phyloP scores from a whole-genome alignment of 1,140 invertebrate genomes.

The Parapsyche elsis region DNA sequence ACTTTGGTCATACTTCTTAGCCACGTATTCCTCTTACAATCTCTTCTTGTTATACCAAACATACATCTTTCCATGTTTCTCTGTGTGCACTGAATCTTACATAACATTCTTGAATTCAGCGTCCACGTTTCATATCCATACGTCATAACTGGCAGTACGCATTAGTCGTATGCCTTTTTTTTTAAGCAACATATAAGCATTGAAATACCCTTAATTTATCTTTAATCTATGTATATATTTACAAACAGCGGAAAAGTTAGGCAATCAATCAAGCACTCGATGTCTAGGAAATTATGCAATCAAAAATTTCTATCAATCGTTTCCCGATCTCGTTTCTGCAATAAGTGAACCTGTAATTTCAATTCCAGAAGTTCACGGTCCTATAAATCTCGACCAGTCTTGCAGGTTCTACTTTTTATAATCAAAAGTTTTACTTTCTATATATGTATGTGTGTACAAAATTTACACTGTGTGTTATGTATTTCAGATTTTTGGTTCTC shows the following conservation, averaged over 20 bases:
- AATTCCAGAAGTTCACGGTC: conserved; percentile 84
- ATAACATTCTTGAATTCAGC: too few relatives aligned
- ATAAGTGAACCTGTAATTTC: conserved; percentile 83
- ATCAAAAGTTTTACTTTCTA: too few relatives aligned
- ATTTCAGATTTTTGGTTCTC: conserved; percentile 79
- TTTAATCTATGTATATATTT: not conserved
- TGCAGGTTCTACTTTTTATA: conserved; percentile 68
- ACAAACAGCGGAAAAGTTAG: conserved; percentile 63
- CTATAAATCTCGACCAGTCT: conserved; percentile 81
- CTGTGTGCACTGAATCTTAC: too few relatives aligned
- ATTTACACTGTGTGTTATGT: too few relatives aligned
- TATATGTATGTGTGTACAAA: not conserved
- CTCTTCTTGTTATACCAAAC: too few relatives aligned
- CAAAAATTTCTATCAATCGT: conserved; percentile 88
- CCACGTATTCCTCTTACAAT: too few relatives aligned
- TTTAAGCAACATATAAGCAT: not conserved
- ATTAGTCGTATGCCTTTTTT: too few relatives aligned
- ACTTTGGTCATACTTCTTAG: too few relatives aligned
- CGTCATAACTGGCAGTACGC: too few relatives aligned
- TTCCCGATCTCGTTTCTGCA: conserved; percentile 77
- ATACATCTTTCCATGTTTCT: too few relatives aligned
- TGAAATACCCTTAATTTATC: not conserved
- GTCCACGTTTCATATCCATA: too few relatives aligned
- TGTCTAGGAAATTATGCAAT: conserved; percentile 92
- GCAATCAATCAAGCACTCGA: conserved; percentile 79